Evolutionary conservation across 53 echinoderm and acorn worm species (phyloP), one percentile per base, ranked within the genome.

Genomic region (Stichopus horrens): DNA sequence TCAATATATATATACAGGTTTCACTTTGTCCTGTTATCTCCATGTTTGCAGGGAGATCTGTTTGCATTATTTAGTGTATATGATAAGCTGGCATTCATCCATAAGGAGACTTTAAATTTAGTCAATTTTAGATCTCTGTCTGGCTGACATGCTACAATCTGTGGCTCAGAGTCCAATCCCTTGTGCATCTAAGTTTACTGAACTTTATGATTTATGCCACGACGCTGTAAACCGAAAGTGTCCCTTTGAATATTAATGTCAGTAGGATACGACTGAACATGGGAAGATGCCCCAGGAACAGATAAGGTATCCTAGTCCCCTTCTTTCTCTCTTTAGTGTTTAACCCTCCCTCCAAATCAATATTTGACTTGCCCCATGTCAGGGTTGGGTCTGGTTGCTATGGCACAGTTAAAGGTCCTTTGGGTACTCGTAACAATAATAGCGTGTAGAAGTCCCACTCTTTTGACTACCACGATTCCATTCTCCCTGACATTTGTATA

Each of bases 291-390:
- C 2, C 37, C 71, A 18, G 71, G 71, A 6, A 37, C 14, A 71
- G 71, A 71, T 71, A 71, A 71, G 71, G 19, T 13, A 18, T 71
- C 7, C 71, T n/a, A 71, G 18, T 18, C 16, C n/a, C 19, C 18
- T 71, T 8, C 59, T 11, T 77, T 23, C 20, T 18, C 57, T 81
- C 81, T 37, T 37, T 37, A 37, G 37, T 37, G 37, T 37, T 37
- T 37, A 37, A 37, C 37, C 56, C 81, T 81, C 81, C 81, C 53
- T 55, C 7, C 21, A 56, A 53, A 56, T 81, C 81, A 81, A 81
- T 81, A 81, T 81, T 81, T 81, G 55, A 18, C 53, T 58, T 57
- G 20, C 81, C 81, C 56, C 81, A n/a, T n/a, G 57, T 21, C 23
- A 52, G 19, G 56, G 21, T 81, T 81, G 57, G 81, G 71, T 71